Evolutionary conservation across 2,113 vertebrate genomes (phyloP), one percentile per base, ranked within the genome.

Genomic region (Gallinago jamesoni): DNA sequence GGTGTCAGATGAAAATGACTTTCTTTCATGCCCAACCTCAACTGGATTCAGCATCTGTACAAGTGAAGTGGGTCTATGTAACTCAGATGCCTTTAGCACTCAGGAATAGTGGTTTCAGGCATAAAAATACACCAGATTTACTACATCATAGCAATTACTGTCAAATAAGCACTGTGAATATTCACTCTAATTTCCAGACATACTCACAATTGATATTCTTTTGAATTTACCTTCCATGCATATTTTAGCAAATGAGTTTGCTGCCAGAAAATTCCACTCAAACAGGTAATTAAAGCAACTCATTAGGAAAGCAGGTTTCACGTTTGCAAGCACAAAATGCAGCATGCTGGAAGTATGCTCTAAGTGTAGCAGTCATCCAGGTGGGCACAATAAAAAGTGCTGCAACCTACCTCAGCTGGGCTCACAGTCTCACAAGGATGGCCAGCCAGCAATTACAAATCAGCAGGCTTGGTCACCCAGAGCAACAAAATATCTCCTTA

Each of bases 261-360:
- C 91, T 93, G 84, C 78, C 84, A 90, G 84, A 87, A 94, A 73
- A 33, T 39, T 89, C 74, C 45, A 69, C 59, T 79, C 27, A 55
- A 75, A 53, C 5, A 85, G 62, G 74, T 87, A 96, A 90, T 95
- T 87, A 95, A 82, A 93, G 45, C 24, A 89, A 93, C 45, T 91
- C 33, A 56, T 91, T 62, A 91, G 63, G 45, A 89, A 60, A 81
- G 70, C 53, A 78, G 56, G 39, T 75, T 93, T 94, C 30, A 79
- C 48, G 85, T 64, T 57, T 89, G 23, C 28, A 87, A 14, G 87
- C 74, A 20, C 16, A 31, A 75, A 79, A 41, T 20, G 39, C 6
- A 63, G 37, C 14, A 43, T 0, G 4, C 35, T 74, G 62, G 39
- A 67, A 79, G 41, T 30, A 24, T 27, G 59, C 37, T 88, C 6